Evolutionary conservation across 2,113 vertebrate genomes (phyloP), one percentile per base, ranked within the genome.

Genomic region (Psettodes erumei): DNA sequence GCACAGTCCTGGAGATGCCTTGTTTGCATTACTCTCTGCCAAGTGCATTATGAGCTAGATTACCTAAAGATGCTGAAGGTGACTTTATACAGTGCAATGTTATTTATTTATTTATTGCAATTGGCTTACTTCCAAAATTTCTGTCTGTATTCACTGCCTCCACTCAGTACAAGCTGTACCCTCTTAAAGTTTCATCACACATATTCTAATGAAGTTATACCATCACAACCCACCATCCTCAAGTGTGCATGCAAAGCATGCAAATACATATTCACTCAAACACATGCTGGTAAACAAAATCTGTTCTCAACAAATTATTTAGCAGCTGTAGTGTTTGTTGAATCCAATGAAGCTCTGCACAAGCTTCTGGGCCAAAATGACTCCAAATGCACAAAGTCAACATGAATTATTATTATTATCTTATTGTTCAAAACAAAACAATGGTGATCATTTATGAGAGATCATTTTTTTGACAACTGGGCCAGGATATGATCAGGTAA

Each of bases 271-370:
- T 83, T 71, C 51, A 78, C 62, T 87, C 64, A 63, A 80, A 82
- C 80, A 82, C 61, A 63, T 63, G 60, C 73, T 35, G 54, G 83
- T 77, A 71, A 83, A 88, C 83, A 88, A 90, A 82, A 83, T 71
- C 77, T 88, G 82, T 77, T 86, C 62, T 65, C 70, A 62, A 82
- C 80, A 81, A 86, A 89, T 85, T 72, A 86, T 89, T 92, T 80
- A 91, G 86, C 87, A 90, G 84, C 83, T 74, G 72, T 58, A 69
- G 75, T 43, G 77, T 71, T 84, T 61, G 81, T 76, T 25, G 13
- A 69, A 32, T 83, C 43, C 79, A 60, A 55, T 43, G 58, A 55
- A 80, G 79, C 70, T 64, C 76, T 43, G 56, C 43, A 28, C 78
- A 60, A 6, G 28, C 64, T 80, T 61, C 42, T 63, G 50, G 62